Base-by-base conservation (phyloP, 2,888 invertebrate genomes). In the Achlya flavicornis region DNA sequence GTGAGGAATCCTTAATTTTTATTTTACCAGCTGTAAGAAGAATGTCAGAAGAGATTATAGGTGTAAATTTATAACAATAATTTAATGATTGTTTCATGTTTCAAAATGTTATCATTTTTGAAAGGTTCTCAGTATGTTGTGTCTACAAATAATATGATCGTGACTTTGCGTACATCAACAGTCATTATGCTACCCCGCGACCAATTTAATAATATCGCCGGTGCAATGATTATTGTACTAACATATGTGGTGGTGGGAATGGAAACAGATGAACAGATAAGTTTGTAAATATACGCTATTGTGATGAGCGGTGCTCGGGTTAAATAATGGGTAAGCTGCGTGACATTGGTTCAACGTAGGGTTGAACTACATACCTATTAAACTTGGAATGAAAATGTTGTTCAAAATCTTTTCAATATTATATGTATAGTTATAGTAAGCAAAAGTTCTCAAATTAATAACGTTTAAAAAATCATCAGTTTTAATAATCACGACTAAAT, bases 1-100 rank as follows among this genome's bases (percentile, higher is more conserved):
- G 96, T 96, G 76, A 91, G 90, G 82, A 14, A 43, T 14, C 2
- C 46, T 16, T 10, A 32, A n/a, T 16, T 16, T 16, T 14, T 7
- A 5, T 46, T 46, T 14, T 14, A 16, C 3, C 12, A 41, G 6
- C 0, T 4, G 4, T 12, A 41, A 41, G 41, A 12, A 41, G 6
- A 12, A 41, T 38, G 38, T 41, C 12, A 41, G 38, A 38, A 10
- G 10, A 38, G 7, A 3, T 7, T 35, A 6, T 3, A 41, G 4
- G 10, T 38, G 0, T 38, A 10, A 38, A 38, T 10, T n/a, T 38
- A 38, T 38, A 10, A 38, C 1, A 5, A 12, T 41, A 12, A 41
- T 41, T 41, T 41, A 38, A 38, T 41, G 11, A 41, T 26, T 26
- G 6, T 12, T 12, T 41, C 2, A 7, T 8, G 26, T 26, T 26